Conservation (phyloP, 2,888 invertebrate genomes). For the Agonopterix heracliana region DNA sequence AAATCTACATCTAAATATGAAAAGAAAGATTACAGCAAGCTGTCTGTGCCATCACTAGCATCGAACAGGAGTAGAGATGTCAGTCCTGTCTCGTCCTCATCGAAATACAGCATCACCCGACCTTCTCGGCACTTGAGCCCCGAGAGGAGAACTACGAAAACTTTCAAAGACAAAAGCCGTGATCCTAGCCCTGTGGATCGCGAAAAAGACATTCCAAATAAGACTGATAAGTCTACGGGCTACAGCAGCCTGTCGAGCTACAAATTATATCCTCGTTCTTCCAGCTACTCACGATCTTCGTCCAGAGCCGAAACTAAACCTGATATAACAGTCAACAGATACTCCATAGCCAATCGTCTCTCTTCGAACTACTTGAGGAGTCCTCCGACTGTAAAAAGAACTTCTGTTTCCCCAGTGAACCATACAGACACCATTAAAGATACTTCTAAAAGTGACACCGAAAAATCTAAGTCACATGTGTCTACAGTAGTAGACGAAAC, state of each 20-base stretch:
- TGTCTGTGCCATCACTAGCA: conserved; percentile 44
- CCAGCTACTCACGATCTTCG: conserved; percentile 51
- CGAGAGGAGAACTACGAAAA: conserved; percentile 55
- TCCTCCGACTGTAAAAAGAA: conserved; percentile 53
- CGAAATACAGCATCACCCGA: conserved; percentile 54
- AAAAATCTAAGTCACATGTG: conserved; percentile 28
- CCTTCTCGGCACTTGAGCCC: conserved; percentile 69
- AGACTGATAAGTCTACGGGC: conserved; percentile 72
- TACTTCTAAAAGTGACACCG: conserved; percentile 30
- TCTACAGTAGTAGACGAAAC: conserved; percentile 32
- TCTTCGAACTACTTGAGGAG: conserved; percentile 62
- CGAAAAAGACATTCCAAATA: conserved; percentile 74
- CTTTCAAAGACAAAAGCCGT: conserved; percentile 60
- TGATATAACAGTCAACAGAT: conserved; percentile 48
- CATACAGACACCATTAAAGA: conserved; percentile 25
- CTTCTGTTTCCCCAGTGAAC: conserved; percentile 55
- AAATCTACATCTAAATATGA: conserved; percentile 30
- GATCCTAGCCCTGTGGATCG: conserved; percentile 76
- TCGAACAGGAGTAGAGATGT: conserved; percentile 71
- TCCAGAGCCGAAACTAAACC: conserved; percentile 47
- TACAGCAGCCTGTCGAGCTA: conserved; percentile 69
- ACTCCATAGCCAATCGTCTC: conserved; percentile 59
- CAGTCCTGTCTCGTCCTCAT: conserved; percentile 66
- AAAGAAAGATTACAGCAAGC: conserved; percentile 56
- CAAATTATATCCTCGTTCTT: conserved; percentile 70